Evolutionary conservation across 2,797 vertebrate species (phyloP), one percentile per base, ranked within the genome.

Genomic region (Parauchenoglanis punctatus): DNA sequence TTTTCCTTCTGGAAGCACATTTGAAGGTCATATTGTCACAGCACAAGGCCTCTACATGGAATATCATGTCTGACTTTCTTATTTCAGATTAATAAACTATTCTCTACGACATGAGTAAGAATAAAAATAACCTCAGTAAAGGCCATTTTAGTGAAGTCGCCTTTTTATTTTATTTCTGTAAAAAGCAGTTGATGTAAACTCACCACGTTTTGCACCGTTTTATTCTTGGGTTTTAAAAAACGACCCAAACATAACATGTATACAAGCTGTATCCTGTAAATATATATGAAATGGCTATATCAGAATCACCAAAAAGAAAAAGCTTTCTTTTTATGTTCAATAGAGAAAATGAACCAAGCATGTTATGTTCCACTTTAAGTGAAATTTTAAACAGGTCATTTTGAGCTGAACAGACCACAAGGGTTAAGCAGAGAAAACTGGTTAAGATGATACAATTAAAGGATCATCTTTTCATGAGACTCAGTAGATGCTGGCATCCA

Each of bases 21-120:
- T 82, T 87, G 83, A 91, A 93, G 90, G 91, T 91, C 91, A 91
- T 31, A 61, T 58, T 77, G 65, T 87, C 83, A 87, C n/a, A 65
- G 52, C 49, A 2, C 86, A 75, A 56, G 75, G 65, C 13, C 40
- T 65, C 46, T 40, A 68, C 58, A 54, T 65, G 40, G 44, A 61
- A 44, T 35, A 72, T 49, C 12, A 0, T 46, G 20, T 78, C 35
- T n/a, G 44, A 18, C 23, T 67, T 44, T 61, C 31, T 75, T 58
- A 28, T 68, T 73, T 83, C 65, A 80, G 31, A 40, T 44, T 31
- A 46, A 82, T n/a, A 44, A 76, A 76, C 20, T 83, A n/a, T 15
- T 49, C 12, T n/a, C 13, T 65, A 23, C 35, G 54, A 40, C 5
- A 54, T 78, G 28, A 54, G 49, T 8, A 15, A 17, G n/a, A 7